Base-by-base conservation (phyloP, 2,888 invertebrate genomes). In the Syrista parreyssii region DNA sequence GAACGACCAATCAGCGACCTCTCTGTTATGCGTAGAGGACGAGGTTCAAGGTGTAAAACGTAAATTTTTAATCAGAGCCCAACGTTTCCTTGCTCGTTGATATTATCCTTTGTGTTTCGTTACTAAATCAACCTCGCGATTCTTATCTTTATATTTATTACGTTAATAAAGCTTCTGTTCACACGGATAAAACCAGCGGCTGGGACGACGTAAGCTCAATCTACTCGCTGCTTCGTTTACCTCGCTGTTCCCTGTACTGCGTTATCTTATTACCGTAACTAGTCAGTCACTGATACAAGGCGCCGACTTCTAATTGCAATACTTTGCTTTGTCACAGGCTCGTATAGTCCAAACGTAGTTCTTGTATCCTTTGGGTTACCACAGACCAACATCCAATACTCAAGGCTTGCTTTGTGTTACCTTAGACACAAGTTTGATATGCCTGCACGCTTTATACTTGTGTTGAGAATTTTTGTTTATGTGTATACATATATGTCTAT, bases 101-200 rank as follows among this genome's bases (percentile, higher is more conserved):
- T 55, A 23, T 23, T 23, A 9, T 55, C 23, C 9, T 9, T 55
- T 23, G 55, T 23, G 15, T 55, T 23, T 55, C 55, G 23, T 9
- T 23, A 23, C 55, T 55, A 0, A 15, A 15, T 55, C 9, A 55
- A 55, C 71, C 31, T 12, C 71, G 71, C 15, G 85, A 87, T 86
- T 82, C 84, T 83, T 87, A 88, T 88, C 87, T 86, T 86, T 84
- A 86, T 84, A 86, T 87, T 88, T 88, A 89, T 89, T 88, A 86
- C 87, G 87, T 89, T 89, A 88, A 89, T 89, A 89, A 87, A 85
- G 83, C 83, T 33, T 2, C 71, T 82, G 83, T 84, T 85, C 85
- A 81, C 85, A 83, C 86, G 84, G 80, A 78, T 82, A 82, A 82
- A 83, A 71, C 71, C 3, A 9, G 12, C 33, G 33, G 3, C 6